These are phyloP conservation scores for Strix uralensis DNA, from an alignment of 2,113 vertebrate species.

Conservation along the genomic window DNA sequence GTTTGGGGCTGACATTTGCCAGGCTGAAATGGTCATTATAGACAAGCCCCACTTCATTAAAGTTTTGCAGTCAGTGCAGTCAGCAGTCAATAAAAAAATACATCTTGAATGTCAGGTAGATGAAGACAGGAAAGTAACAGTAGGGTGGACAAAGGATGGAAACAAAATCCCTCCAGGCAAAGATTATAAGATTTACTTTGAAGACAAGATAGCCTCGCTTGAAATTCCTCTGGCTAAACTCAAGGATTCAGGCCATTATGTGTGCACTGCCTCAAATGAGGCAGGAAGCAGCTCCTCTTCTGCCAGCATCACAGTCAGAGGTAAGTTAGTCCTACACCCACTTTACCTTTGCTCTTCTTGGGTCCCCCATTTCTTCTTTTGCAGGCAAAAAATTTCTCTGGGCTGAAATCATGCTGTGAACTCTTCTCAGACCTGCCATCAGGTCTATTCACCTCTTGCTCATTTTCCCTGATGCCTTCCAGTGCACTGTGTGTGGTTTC, in stretches of 20 bases:
- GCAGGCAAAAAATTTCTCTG: background rate
- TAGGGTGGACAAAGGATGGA: constrained; percentile 91
- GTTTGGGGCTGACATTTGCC: constrained; percentile 89
- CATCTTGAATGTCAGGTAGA: constrained; percentile 93
- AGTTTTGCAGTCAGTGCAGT: constrained; percentile 80
- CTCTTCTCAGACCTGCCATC: background rate
- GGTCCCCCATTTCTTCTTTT: background rate
- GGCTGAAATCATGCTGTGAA: background rate
- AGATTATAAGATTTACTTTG: constrained; percentile 93
- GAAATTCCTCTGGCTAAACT: constrained; percentile 93
- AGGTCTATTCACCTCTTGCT: background rate
- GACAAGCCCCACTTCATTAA: constrained; percentile 91
- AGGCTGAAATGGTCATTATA: constrained; percentile 86
- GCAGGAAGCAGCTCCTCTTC: constrained; percentile 90
- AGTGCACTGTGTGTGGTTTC: background rate
- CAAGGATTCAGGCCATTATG: constrained; percentile 93
- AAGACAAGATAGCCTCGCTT: constrained; percentile 92
- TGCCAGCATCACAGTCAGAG: constrained; percentile 86
- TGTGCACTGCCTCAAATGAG: constrained; percentile 91
- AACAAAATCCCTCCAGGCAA: constrained; percentile 90
- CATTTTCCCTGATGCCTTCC: background rate
- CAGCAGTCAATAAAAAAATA: constrained; percentile 86
- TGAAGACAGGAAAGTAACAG: constrained; percentile 91
- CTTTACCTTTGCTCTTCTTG: background rate
- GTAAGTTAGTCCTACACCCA: constrained; percentile 76